Base-by-base conservation (phyloP, 2,888 invertebrate genomes). In the Himalopsyche japonica region DNA sequence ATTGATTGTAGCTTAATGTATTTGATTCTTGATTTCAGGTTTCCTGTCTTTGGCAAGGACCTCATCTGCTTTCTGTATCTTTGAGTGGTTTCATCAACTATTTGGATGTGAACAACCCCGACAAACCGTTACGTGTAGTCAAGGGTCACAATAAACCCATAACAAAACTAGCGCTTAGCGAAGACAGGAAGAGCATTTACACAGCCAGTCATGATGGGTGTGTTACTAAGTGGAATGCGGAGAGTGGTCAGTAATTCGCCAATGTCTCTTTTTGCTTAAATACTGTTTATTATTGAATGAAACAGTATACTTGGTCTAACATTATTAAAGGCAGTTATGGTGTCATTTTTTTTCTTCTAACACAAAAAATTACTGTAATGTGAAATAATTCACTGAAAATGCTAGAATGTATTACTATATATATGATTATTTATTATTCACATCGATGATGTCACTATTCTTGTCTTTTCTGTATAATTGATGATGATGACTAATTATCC, bases 71-170 rank as follows among this genome's bases (percentile, higher is more conserved):
- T 0, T 95, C 98, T 0, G 97, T 99, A 3, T 98, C 98, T 0
- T 93, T 99, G n/a, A 97, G 97, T 87, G 99, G 99, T 0, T 97
- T 97, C 89, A 97, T 99, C 89, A 98, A 96, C 91, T 99, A 98
- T 91, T 92, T 99, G 88, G 98, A 99, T 90, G 93, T 96, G 8
- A 95, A 96, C 87, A 95, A 97, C 91, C 97, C 98, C 0, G 92
- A 94, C 79, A 95, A 95, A 89, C 98, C 98, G 0, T 89, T 95
- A 78, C 94, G 95, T 82, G 91, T 98, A 82, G 91, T 98, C 85
- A 98, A 98, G 94, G 99, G 99, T 0, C 99, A 99, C 92, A 99
- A 98, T 91, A 99, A 99, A 90, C 98, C 99, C 0, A 98, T 99
- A 87, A 99, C 98, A 1, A 96, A 98, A 47, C 92, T 99, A 88